A percentile compares a stretch with the other conserved stretches of the same genome.
Evolutionary conservation across 2,113 vertebrate genomes (phyloP).

Genomic region (Phoxinus phoxinus): DNA sequence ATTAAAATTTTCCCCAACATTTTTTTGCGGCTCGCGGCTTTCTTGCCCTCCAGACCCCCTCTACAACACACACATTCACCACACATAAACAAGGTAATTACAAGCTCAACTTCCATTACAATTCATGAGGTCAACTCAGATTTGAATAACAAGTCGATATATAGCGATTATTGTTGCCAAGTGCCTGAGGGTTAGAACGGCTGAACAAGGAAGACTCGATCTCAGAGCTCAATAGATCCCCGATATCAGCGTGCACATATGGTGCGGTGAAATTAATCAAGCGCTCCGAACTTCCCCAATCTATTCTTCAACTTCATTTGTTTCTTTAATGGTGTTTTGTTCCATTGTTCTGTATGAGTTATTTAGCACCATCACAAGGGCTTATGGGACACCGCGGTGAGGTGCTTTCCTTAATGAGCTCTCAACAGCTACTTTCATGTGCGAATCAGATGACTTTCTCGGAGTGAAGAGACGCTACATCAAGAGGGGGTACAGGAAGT

Average conservation of each 20-base stretch:
- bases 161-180: slow-evolving; percentile 52
- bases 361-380: slow-evolving; percentile 63
- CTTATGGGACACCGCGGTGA: slow-evolving; percentile 49
- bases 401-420: slow-evolving; percentile 57
- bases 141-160: slow-evolving; percentile 23
- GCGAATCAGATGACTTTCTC: slow-evolving; percentile 49
- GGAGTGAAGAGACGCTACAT: slow-evolving; percentile 60
- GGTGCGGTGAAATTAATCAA: slow-evolving; percentile 61
- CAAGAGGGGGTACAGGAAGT: slow-evolving; percentile 71
- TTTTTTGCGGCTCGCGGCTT: not conserved
- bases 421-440: slow-evolving; percentile 63
- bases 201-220: slow-evolving; percentile 23
- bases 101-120: slow-evolving; percentile 19
- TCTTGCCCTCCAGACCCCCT: not conserved
- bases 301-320: slow-evolving; percentile 68
- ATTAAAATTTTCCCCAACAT: not conserved
- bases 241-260: slow-evolving; percentile 28
- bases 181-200: slow-evolving; percentile 21
- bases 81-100: slow-evolving; percentile 24
- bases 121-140: not conserved
- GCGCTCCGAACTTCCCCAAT: slow-evolving; percentile 49
- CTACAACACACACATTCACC: not conserved
- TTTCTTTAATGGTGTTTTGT: slow-evolving; percentile 68
- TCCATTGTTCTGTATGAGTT: slow-evolving; percentile 59
- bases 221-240: slow-evolving; percentile 17